phyloP scores from a whole-genome alignment of 2,888 invertebrate species.

The Timema podura region DNA sequence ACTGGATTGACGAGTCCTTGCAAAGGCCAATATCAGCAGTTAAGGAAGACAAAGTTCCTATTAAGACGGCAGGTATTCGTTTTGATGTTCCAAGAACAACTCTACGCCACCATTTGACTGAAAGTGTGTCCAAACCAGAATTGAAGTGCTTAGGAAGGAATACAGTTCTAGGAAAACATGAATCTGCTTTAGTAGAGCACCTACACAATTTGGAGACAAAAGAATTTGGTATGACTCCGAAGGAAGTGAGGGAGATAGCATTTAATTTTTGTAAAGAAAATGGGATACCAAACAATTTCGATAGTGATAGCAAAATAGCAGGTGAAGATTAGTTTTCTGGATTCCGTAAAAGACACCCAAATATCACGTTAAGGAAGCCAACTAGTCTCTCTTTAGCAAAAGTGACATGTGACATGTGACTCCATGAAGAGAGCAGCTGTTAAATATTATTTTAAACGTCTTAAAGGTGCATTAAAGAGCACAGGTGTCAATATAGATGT shows the following conservation, averaged over 20 bases:
- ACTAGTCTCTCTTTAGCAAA: background rate
- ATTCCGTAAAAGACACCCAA: conserved; percentile 9
- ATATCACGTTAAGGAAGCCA: conserved; percentile 10
- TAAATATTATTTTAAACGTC: conserved; percentile 7
- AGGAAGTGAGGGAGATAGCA: conserved; percentile 1
- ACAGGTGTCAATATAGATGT: conserved; percentile 7
- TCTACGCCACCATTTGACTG: too few relatives aligned
- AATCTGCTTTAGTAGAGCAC: background rate
- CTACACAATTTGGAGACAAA: conserved; percentile 4
- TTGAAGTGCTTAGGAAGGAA: conserved; percentile 11
- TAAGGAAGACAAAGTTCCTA: background rate
- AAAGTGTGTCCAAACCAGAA: background rate
- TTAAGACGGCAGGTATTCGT: too few relatives aligned
- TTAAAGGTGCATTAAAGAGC: conserved; percentile 4
- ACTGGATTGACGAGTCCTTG: conserved; percentile 12
- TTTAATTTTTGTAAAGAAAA: conserved; percentile 16
- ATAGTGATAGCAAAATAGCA: conserved; percentile 8
- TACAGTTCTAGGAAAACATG: background rate
- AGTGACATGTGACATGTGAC: too few relatives aligned
- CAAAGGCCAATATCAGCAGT: background rate
- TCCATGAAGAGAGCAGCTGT: conserved; percentile 4
- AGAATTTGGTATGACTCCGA: conserved; percentile 4
- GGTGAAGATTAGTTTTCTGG: conserved; percentile 10
- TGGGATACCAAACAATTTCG: conserved; percentile 11
- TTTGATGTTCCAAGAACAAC: too few relatives aligned